A percentile compares a stretch with the other conserved stretches of the same genome.
Evolutionary conservation across 2,113 vertebrate species (phyloP).

Genomic region (Tetraodon nigroviridis): DNA sequence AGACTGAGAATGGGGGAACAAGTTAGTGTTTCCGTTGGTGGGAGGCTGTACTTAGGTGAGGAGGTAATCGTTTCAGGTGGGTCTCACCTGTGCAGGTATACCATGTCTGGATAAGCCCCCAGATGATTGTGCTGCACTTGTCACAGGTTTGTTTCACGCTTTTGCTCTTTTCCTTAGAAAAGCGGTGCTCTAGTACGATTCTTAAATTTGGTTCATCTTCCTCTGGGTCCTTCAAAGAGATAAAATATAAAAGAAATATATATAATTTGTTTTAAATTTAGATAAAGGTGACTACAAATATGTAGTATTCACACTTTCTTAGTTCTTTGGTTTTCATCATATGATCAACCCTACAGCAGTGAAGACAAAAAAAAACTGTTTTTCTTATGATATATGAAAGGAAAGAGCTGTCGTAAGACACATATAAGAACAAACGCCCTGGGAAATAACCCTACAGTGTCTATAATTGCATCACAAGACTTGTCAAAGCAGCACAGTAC

Average conservation of each 20-base stretch:
- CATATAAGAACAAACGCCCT: not conserved
- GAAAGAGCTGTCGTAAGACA: not conserved
- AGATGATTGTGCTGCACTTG: slow-evolving; percentile 92
- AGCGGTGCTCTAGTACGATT: slow-evolving; percentile 89
- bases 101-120: slow-evolving; percentile 98
- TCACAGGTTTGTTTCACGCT: slow-evolving; percentile 95
- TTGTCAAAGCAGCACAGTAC: no score
- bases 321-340: not conserved
- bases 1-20: no score
- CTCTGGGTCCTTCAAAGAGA: slow-evolving; percentile 79
- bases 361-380: not conserved
- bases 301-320: not conserved
- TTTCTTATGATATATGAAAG: no score
- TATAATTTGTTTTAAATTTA: not conserved
- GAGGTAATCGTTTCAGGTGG: not conserved
- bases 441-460: slow-evolving; percentile 3
- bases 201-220: slow-evolving; percentile 92
- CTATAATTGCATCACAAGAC: no score
- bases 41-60: no score
- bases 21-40: no score
- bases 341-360: not conserved
- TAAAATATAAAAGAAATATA: not conserved
- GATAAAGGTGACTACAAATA: not conserved
- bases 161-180: slow-evolving; percentile 97
- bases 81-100: slow-evolving; percentile 93